Evolutionary conservation across 2,888 invertebrate genomes (phyloP), one percentile per base, ranked within the genome.

Genomic region (Tupiocoris notatus): DNA sequence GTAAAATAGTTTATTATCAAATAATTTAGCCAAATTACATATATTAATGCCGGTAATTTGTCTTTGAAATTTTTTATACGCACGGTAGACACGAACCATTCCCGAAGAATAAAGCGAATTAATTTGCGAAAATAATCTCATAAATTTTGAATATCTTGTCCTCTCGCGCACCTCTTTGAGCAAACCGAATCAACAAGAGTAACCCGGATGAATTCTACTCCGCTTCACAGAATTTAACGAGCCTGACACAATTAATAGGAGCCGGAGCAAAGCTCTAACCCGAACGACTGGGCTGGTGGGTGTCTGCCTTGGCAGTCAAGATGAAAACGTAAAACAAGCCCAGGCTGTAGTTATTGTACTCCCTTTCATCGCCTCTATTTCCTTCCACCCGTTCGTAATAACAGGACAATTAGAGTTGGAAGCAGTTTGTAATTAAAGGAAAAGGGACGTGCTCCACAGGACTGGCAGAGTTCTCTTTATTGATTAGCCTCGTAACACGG

Each of bases 341-440:
- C 39, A 56, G 67, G 22, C 67, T 56, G 67, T 57, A 57, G 67
- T 22, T n/a, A 56, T 65, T 65, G 65, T 65, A 54, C 56, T 67
- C 22, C 67, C 67, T 7, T 67, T 59, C 39, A 39, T 23, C 25
- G n/a, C 39, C 70, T 12, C 61, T 12, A 22, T 59, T 7, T 17
- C 25, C 70, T 16, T 2, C 39, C n/a, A 17, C 65, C 57, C 39
- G 67, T 67, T 56, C 23, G 59, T 73, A 75, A 75, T 75, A 65
- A 75, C 65, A 66, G 75, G 64, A 66, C 75, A 59, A 75, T 75
- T 75, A 75, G 24, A 65, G 75, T 75, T 75, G 64, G 64, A 21
- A 75, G 65, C 64, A 75, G 75, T 75, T 39, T 58, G 75, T 75
- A 75, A 75, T 75, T 75, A 75, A 75, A 58, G 75, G 75, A 73